A percentile compares a stretch with the other conserved stretches of the same genome.
phyloP scores from a whole-genome alignment of 2,797 vertebrate species.

The Sarcoramphus papa region DNA sequence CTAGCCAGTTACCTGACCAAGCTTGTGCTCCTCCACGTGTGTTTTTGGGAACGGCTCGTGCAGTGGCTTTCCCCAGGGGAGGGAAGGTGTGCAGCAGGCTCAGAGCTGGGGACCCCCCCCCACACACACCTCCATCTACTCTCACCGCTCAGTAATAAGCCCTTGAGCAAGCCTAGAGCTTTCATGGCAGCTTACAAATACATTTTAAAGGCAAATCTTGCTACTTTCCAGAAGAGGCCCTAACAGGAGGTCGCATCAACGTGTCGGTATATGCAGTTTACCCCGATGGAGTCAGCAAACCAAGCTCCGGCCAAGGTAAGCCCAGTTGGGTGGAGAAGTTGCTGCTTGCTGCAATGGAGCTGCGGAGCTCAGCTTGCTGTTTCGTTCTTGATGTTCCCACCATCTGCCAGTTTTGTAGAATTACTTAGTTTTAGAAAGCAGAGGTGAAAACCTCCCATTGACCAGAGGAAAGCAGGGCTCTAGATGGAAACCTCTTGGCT shows the following conservation, averaged over 20 bases:
- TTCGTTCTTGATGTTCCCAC: background rate
- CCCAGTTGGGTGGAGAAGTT: background rate
- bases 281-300: slow-evolving; percentile 65
- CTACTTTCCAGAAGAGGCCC: background rate
- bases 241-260: background rate
- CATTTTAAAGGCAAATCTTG: rapidly evolving
- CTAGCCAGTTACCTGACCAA: background rate
- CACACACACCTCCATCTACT: rapidly evolving
- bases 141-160: rapidly evolving
- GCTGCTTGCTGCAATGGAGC: background rate
- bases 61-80: background rate
- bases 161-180: background rate
- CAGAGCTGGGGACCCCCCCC: background rate
- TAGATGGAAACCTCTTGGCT: background rate
- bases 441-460: rapidly evolving
- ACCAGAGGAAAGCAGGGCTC: background rate
- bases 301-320: slow-evolving; percentile 73
- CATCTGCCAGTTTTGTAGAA: rapidly evolving
- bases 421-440: rapidly evolving
- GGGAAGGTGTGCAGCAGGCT: background rate
- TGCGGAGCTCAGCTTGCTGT: background rate
- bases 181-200: rapidly evolving
- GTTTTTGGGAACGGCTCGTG: background rate
- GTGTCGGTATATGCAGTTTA: slow-evolving; percentile 77
- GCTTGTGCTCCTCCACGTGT: background rate